Evolutionary conservation across 2,113 vertebrate species (phyloP).

Genomic region (Lampris incognitus): DNA sequence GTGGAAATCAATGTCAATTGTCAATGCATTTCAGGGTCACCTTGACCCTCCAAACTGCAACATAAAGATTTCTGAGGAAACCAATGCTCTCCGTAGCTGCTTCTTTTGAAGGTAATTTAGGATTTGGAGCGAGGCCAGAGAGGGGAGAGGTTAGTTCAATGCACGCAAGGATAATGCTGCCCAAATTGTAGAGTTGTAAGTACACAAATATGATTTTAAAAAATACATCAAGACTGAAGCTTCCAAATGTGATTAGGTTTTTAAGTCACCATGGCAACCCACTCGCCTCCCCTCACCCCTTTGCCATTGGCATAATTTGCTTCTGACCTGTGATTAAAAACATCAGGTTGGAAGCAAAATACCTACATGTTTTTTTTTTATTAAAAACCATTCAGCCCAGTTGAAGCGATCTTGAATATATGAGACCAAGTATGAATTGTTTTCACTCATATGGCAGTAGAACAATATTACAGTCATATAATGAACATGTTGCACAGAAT

Average conservation of each 20-base stretch:
- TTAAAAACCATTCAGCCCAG: background rate
- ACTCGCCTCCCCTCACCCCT: no score
- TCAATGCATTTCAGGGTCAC: slow-evolving; percentile 79
- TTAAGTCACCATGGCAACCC: no score
- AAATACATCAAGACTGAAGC: no score
- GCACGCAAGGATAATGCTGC: background rate
- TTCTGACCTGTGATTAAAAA: no score
- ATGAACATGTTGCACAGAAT: slow-evolving; percentile 26
- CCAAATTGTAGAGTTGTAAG: background rate
- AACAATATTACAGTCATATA: background rate
- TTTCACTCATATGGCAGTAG: background rate
- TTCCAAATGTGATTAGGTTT: no score
- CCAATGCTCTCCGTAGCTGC: slow-evolving; percentile 25
- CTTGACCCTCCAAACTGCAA: slow-evolving; percentile 48
- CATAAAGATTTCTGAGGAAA: slow-evolving; percentile 53
- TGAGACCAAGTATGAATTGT: background rate
- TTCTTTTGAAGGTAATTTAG: slow-evolving; percentile 7
- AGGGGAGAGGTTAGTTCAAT: slow-evolving; percentile 1
- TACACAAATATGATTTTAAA: no score
- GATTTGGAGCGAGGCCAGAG: background rate
- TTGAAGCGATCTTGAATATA: background rate
- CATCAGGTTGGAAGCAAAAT: no score
- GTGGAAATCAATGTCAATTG: slow-evolving; percentile 78
- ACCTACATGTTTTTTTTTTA: slow-evolving; percentile 13
- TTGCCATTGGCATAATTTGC: no score